phyloP scores from a whole-genome alignment of 2,797 vertebrate genomes.

The Anomalospiza imberbis region DNA sequence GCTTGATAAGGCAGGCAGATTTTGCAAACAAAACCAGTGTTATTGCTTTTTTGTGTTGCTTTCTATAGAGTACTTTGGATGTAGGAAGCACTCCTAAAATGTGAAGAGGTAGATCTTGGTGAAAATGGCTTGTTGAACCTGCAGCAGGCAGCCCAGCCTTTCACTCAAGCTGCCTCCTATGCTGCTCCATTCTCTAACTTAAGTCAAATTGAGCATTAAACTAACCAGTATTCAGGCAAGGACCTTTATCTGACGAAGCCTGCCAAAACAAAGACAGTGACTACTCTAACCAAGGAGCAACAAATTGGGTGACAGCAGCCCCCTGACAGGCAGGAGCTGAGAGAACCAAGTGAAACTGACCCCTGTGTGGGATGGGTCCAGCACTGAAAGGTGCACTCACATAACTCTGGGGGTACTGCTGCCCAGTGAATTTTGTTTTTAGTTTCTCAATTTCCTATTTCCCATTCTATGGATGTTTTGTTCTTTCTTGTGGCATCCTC shows the following conservation, averaged over 20 bases:
- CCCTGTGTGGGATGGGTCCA: rapidly evolving
- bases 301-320: rapidly evolving
- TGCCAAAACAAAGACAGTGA: neutral
- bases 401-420: neutral
- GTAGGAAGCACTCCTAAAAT: neutral
- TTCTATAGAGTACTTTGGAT: neutral
- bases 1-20: neutral
- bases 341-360: neutral
- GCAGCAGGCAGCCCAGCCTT: neutral
- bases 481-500: neutral
- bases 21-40: neutral
- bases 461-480: neutral
- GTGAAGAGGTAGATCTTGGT: neutral
- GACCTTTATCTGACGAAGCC: neutral
- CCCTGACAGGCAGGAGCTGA: neutral
- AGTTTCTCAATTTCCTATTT: neutral
- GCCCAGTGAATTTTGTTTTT: neutral
- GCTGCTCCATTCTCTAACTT: neutral
- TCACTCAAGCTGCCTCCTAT: neutral
- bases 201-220: neutral
- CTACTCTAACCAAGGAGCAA: neutral
- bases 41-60: neutral
- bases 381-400: neutral
- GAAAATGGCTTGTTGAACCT: neutral
- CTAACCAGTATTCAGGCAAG: neutral